Percentiles rank a stretch among this genome's conserved stretches.
Evolutionary conservation across 2,113 vertebrate species (phyloP).

Genomic region (Sporophila hypoxantha): DNA sequence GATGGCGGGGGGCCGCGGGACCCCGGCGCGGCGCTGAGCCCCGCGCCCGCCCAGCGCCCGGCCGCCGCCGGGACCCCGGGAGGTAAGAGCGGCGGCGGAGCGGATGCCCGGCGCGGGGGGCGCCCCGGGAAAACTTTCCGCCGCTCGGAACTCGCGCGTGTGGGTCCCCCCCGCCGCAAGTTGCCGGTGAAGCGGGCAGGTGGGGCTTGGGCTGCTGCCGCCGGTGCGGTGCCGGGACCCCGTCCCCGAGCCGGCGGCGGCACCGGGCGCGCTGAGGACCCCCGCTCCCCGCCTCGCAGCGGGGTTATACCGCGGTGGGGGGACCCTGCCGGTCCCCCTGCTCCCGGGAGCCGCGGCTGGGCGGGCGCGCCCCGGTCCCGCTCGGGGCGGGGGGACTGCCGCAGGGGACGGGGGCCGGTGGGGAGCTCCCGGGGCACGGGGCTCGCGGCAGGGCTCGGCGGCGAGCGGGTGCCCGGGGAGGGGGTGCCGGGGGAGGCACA

Average conservation of each 20-base stretch:
- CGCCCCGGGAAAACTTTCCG: constrained; percentile 4
- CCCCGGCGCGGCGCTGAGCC: background rate
- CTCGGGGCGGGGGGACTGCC: background rate
- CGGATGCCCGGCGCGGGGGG: background rate
- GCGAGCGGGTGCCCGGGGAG: background rate
- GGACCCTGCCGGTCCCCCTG: background rate
- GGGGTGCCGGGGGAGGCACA: background rate
- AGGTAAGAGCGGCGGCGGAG: background rate
- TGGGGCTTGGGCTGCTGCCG: background rate
- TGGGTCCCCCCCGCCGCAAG: background rate
- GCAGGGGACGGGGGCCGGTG: background rate
- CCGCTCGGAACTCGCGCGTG: background rate
- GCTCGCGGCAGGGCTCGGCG: background rate
- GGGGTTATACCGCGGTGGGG: background rate
- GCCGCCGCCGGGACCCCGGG: background rate
- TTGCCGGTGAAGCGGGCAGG: background rate
- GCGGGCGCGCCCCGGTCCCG: background rate
- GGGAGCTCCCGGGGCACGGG: background rate
- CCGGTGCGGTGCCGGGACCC: background rate
- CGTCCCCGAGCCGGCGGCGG: background rate
- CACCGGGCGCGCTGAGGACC: background rate
- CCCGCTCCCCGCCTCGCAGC: background rate
- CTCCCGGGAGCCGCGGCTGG: background rate
- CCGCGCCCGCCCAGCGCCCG: background rate
- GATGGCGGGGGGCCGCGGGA: too few species aligned